These are phyloP conservation scores for Cremastinae sp. DNA, from an alignment of 2,888 invertebrate species.

Conservation along the genomic window DNA sequence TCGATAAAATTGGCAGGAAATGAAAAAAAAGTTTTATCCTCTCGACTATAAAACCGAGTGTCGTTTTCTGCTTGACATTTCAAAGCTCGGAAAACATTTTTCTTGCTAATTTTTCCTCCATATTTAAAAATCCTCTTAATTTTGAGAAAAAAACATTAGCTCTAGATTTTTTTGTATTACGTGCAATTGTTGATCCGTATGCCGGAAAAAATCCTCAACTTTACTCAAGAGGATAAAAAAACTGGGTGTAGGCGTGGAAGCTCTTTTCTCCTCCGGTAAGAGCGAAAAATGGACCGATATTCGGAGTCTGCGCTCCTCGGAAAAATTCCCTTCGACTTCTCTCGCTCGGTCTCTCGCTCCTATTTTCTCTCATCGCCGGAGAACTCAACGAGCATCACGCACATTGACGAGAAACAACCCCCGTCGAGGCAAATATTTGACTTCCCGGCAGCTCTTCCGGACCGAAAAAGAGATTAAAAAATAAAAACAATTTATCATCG, in stretches of 20 bases:
- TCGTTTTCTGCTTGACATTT: background rate
- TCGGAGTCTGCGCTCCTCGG: constrained; percentile 27
- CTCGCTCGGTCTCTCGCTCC: no score
- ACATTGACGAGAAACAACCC: constrained; percentile 1
- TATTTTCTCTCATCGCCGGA: constrained; percentile 4
- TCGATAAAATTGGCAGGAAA: constrained; percentile 32
- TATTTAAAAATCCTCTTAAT: no score
- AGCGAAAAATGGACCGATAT: constrained; percentile 27
- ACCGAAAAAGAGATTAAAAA: background rate
- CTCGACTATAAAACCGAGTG: no score
- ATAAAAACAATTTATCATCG: background rate
- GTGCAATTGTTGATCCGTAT: no score
- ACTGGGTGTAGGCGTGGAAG: constrained; percentile 29
- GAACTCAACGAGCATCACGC: constrained; percentile 13
- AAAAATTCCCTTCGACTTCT: constrained; percentile 10
- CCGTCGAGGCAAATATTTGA: constrained; percentile 1
- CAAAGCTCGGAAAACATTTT: background rate
- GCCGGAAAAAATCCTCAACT: constrained; percentile 1
- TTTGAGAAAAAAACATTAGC: no score
- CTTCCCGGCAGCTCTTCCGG: background rate
- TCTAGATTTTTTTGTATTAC: constrained; percentile 4
- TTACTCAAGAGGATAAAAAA: constrained; percentile 9
- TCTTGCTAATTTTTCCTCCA: background rate
- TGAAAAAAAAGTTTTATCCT: constrained; percentile 18
- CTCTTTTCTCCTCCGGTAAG: constrained; percentile 16